Conservation (phyloP, 2,888 invertebrate species). For the Melitaea athalia region DNA sequence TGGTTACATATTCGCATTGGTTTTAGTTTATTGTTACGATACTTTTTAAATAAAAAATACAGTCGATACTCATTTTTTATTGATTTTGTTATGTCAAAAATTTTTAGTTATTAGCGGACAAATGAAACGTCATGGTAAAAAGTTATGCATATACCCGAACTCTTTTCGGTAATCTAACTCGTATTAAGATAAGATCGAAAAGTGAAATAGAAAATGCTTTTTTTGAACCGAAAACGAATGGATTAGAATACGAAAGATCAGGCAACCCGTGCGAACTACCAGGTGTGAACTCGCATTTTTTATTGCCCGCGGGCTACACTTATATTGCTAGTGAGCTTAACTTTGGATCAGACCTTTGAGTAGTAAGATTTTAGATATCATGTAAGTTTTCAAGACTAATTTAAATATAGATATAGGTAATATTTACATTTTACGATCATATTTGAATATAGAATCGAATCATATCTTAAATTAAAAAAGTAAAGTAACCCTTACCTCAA, state of each 20-base stretch:
- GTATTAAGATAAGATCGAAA: constrained; percentile 9
- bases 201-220: constrained; percentile 55
- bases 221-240: constrained; percentile 47
- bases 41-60: background rate
- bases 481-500: no score
- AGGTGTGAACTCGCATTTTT: constrained; percentile 60
- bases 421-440: no score
- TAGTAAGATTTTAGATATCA: constrained; percentile 16
- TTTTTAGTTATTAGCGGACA: no score
- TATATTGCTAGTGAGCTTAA: constrained; percentile 41
- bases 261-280: constrained; percentile 65
- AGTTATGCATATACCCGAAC: background rate
- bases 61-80: no score
- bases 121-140: no score
- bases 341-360: constrained; percentile 37
- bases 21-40: background rate
- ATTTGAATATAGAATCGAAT: no score
- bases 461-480: no score
- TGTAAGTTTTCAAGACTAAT: background rate
- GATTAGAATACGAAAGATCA: constrained; percentile 57
- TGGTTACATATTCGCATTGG: background rate
- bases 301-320: constrained; percentile 42
- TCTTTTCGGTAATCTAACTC: background rate
- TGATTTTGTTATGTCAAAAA: no score
- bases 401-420: background rate